Percentiles rank a stretch among this genome's conserved stretches.
Conservation (phyloP, 2,888 invertebrate species). For the Dorcus parallelipipedus region DNA sequence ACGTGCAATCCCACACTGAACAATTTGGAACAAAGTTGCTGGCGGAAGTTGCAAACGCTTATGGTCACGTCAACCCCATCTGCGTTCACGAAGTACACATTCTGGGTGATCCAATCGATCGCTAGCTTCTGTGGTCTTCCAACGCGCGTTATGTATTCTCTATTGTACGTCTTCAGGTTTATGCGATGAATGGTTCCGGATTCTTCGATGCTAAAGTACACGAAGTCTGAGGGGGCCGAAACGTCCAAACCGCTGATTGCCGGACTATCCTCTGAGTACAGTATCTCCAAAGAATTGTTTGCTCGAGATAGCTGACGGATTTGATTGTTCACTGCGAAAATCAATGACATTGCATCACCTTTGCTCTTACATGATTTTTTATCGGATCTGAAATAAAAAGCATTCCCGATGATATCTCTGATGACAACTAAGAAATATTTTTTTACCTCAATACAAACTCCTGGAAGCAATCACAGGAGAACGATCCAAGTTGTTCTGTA, state of each 20-base stretch:
- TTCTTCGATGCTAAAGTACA: conserved; percentile 54
- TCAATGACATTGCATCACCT: conserved; percentile 53
- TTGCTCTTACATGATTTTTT: conserved; percentile 65
- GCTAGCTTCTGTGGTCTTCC: conserved; percentile 57
- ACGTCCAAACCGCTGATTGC: conserved; percentile 57
- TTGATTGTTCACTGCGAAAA: conserved; percentile 56
- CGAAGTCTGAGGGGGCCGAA: conserved; percentile 43
- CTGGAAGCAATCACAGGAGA: conserved; percentile 57
- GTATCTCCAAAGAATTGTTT: conserved; percentile 38
- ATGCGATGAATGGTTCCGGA: conserved; percentile 47
- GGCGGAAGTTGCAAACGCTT: conserved; percentile 41
- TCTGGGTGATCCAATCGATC: conserved; percentile 72
- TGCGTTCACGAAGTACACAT: conserved; percentile 62
- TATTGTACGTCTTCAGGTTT: conserved; percentile 42
- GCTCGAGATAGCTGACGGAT: conserved; percentile 53
- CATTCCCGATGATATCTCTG: too few species aligned
- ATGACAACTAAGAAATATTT: not conserved
- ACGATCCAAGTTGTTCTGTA: conserved; percentile 55
- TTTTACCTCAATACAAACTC: conserved; percentile 57
- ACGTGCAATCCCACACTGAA: conserved; percentile 48
- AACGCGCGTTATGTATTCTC: conserved; percentile 45
- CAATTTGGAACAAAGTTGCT: conserved; percentile 33
- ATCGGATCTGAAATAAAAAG: conserved; percentile 51
- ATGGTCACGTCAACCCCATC: conserved; percentile 37
- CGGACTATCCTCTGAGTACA: conserved; percentile 49